Evolutionary conservation across 1,140 invertebrate genomes (phyloP), one percentile per base, ranked within the genome.

Genomic region (Lordiphosa mommai): DNA sequence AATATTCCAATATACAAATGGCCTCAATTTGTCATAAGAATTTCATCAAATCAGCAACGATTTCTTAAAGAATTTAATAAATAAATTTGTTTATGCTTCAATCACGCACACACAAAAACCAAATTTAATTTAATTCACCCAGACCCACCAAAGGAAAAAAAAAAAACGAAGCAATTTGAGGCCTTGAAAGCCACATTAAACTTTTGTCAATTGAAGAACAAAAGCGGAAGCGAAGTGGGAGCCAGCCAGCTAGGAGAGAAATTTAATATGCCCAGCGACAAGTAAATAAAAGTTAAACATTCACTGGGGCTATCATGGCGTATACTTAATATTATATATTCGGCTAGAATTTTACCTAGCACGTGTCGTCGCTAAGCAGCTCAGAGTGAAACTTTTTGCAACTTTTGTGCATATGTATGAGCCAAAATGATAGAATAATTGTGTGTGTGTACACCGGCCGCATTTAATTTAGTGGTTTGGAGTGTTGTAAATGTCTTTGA

Each of bases 41-140:
- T 9, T 27, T 37, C 38, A 57, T 36, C 14, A 34, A 29, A 38
- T 23, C n/a, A 32, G 40, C 3, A 37, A 16, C 12, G 14, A 37
- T 20, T 23, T 47, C 14, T 56, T 13, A 47, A 59, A 52, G 55
- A 56, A 61, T 66, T 79, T 59, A 76, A 76, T 76, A 53, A 76
- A 82, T 70, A 53, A 76, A 82, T 70, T 82, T 65, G 74, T 74
- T 80, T 82, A 70, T 64, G 74, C 76, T 67, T 37, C 74, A 80
- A 74, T 80, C 65, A 60, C 56, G 20, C 20, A 43, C 40, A 43
- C 40, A 74, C 61, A 53, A 51, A 51, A 23, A 23, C 20, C 20
- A 23, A 74, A 76, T 71, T 80, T 80, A 80, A 71, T 82, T 74
- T 57, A 82, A 80, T 82, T 79, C 64, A 38, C 50, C 27, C 12